A percentile compares a stretch with the other conserved stretches of the same genome.
Conservation (phyloP, 2,797 vertebrate genomes). For the Muraenolepis orangiensis region DNA sequence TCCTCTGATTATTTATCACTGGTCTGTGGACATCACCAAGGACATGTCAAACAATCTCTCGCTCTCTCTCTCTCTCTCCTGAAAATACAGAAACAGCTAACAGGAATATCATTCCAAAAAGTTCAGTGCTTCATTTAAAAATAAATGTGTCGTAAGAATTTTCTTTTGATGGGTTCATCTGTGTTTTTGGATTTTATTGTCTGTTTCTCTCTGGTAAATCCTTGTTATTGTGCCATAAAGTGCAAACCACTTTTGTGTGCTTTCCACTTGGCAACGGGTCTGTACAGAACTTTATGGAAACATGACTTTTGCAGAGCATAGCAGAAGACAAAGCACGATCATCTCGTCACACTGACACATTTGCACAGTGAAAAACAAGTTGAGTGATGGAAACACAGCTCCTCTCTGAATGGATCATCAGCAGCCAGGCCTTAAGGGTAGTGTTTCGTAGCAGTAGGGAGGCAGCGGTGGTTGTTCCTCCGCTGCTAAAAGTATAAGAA, state of each 20-base stretch:
- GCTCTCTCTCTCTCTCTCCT: neutral
- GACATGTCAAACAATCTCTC: conserved; percentile 37
- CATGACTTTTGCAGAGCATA: neutral
- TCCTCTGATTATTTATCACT: conserved; percentile 61
- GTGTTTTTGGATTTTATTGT: neutral
- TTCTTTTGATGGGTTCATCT: neutral
- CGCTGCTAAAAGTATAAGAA: conserved; percentile 1
- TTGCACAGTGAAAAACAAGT: neutral
- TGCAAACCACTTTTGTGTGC: neutral
- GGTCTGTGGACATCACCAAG: conserved; percentile 46
- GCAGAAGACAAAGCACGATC: neutral
- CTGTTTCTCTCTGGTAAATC: neutral
- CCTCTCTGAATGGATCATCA: conserved; percentile 15
- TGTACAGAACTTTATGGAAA: neutral
- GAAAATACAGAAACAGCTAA: conserved; percentile 7
- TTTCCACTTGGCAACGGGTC: neutral
- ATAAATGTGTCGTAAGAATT: neutral
- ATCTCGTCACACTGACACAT: neutral
- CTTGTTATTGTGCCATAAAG: neutral
- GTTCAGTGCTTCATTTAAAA: neutral
- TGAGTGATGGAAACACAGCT: neutral
- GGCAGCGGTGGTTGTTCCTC: too few species aligned
- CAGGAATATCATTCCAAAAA: neutral
- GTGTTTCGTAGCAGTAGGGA: neutral
- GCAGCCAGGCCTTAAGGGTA: neutral